Percentiles rank a stretch among this genome's conserved stretches.
These are phyloP conservation scores for Heteromyza rotundicornis DNA, from an alignment of 2,888 invertebrate genomes.

Conservation along the genomic window DNA sequence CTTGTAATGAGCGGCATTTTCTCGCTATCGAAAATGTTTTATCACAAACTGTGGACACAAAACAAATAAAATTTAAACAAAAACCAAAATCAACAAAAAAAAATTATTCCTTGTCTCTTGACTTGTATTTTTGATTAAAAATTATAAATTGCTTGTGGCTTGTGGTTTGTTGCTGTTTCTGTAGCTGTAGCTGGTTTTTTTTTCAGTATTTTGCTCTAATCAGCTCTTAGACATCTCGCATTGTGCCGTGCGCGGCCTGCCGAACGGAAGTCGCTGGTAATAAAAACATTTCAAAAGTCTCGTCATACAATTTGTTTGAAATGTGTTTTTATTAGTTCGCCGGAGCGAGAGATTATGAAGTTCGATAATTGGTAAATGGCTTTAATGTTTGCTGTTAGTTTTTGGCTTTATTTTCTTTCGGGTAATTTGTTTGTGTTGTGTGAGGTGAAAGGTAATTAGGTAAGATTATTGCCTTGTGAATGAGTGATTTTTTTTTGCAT, in stretches of 20 bases:
- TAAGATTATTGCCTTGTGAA: conserved; percentile 1
- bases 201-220: conserved; percentile 36
- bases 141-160: neutral
- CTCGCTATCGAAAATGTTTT: conserved; percentile 47
- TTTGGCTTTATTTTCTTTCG: neutral
- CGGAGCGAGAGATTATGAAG: conserved; percentile 7
- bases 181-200: conserved; percentile 30
- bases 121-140: conserved; percentile 26
- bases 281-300: neutral
- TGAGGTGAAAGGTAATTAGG: conserved; percentile 23
- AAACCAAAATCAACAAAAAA: conserved; percentile 43
- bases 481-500: neutral
- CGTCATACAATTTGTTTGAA: conserved; percentile 7
- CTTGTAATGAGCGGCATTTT: conserved; percentile 58
- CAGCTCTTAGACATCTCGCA: conserved; percentile 42
- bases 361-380: conserved; percentile 9
- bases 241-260: conserved; percentile 30
- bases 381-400: neutral
- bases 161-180: conserved; percentile 12
- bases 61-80: too few species aligned
- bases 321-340: neutral
- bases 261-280: conserved; percentile 50
- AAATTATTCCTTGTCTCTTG: conserved; percentile 49
- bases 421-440: neutral
- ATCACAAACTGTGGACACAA: too few species aligned